phyloP scores from a whole-genome alignment of 92 coral and sea anemone genomes.

The Actinostola sp. region DNA sequence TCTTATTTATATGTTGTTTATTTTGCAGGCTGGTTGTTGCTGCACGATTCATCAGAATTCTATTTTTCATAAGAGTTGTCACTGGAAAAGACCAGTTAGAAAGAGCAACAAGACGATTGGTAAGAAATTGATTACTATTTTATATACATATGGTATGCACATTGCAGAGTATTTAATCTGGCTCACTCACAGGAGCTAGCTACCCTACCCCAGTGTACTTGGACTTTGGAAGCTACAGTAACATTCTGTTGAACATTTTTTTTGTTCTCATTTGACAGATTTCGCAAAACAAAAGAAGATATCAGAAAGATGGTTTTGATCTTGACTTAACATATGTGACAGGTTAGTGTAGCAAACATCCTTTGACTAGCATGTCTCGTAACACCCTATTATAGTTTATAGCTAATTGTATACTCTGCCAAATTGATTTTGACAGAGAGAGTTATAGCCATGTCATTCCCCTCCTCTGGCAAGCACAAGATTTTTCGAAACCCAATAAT shows the following conservation, averaged over 20 bases:
- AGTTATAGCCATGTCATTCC: constrained; percentile 98
- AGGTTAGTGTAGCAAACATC: too few species aligned
- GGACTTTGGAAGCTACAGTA: too few species aligned
- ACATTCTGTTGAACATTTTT: too few species aligned
- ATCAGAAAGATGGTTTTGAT: constrained; percentile 93
- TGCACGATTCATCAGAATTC: constrained; percentile 82
- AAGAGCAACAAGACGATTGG: constrained; percentile 97
- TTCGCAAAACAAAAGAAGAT: constrained; percentile 95
- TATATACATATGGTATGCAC: too few species aligned
- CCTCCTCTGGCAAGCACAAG: constrained; percentile 96
- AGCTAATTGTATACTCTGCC: too few species aligned
- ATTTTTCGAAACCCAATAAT: constrained; percentile 90
- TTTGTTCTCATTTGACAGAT: constrained; percentile 46
- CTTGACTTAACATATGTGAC: constrained; percentile 96
- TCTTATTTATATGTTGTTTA: too few species aligned
- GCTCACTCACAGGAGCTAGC: too few species aligned
- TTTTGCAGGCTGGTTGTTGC: constrained; percentile 78
- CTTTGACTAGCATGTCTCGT: too few species aligned
- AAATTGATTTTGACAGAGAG: constrained; percentile 48
- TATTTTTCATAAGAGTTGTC: constrained; percentile 90
- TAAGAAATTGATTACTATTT: too few species aligned
- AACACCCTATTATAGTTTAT: too few species aligned
- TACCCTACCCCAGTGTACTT: too few species aligned
- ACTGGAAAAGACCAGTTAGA: constrained; percentile 94
- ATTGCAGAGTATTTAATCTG: too few species aligned